A percentile compares a stretch with the other conserved stretches of the same genome.
phyloP scores from a whole-genome alignment of 2,113 vertebrate genomes.

The Cygnus buccinator region DNA sequence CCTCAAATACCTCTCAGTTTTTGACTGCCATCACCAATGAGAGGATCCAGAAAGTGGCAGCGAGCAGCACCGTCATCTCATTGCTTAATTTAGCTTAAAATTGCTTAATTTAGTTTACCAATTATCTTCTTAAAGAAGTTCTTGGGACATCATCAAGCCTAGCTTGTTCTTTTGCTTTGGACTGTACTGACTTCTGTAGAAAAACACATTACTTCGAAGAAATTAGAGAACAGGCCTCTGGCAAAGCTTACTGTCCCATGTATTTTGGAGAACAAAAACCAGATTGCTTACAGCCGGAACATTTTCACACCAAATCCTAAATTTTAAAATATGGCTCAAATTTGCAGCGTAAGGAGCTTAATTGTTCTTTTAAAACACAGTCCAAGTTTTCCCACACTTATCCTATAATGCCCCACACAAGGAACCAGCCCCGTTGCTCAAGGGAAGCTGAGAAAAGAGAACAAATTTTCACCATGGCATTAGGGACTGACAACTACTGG shows the following conservation, averaged over 20 bases:
- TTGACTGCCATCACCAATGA: neutral
- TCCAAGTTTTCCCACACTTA: neutral
- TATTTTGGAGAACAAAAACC: neutral
- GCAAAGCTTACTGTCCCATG: neutral
- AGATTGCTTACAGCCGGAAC: neutral
- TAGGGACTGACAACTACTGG: neutral
- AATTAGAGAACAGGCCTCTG: neutral
- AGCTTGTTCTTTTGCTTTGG: neutral
- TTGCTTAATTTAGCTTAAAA: neutral
- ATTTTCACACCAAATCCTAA: neutral
- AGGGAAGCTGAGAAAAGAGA: neutral
- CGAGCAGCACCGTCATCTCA: neutral
- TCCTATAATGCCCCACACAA: neutral
- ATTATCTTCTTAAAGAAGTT: neutral
- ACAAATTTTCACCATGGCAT: neutral
- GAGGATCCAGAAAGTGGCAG: neutral
- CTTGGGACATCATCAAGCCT: neutral
- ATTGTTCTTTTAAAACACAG: neutral
- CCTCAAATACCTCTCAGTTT: neutral
- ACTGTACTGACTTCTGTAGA: neutral
- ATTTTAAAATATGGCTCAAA: neutral
- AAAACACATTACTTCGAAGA: neutral
- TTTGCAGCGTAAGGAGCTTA: neutral
- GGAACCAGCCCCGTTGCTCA: neutral
- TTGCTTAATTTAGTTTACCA: neutral